These are phyloP conservation scores for Danio albolineatus DNA, from an alignment of 2,797 vertebrate genomes.

Conservation along the genomic window DNA sequence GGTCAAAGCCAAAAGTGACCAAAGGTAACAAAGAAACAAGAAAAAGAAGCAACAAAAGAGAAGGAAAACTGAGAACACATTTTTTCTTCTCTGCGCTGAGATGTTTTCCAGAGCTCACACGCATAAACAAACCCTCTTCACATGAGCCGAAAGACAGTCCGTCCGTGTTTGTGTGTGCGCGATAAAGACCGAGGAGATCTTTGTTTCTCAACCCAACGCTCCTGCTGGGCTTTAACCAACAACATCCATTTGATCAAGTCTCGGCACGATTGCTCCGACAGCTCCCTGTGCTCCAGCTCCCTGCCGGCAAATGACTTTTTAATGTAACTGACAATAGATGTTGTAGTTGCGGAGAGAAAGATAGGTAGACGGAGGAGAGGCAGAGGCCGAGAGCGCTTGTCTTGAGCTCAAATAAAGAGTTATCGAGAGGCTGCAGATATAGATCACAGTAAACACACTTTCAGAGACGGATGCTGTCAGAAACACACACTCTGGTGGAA, in stretches of 20 bases:
- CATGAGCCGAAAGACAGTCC: constrained; percentile 1
- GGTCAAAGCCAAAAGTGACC: constrained; percentile 75
- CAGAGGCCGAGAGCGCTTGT: background rate
- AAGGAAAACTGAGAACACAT: background rate
- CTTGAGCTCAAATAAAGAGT: constrained; percentile 39
- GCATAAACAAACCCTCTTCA: constrained; percentile 1
- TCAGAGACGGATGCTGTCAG: background rate
- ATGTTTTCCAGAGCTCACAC: constrained; percentile 16
- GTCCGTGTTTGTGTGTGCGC: background rate
- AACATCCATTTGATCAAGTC: constrained; percentile 51
- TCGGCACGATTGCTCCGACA: constrained; percentile 36
- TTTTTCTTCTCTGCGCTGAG: background rate
- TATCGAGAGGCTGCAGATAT: constrained; percentile 34
- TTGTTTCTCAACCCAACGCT: no score
- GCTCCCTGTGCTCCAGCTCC: constrained; percentile 32
- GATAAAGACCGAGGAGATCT: no score
- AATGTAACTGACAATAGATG: constrained; percentile 56
- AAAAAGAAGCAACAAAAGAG: constrained; percentile 31
- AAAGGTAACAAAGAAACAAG: constrained; percentile 48
- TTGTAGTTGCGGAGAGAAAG: constrained; percentile 38
- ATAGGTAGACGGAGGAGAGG: constrained; percentile 18
- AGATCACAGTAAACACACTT: constrained; percentile 38
- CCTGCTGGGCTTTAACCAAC: constrained; percentile 44
- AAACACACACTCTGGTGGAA: constrained; percentile 47
- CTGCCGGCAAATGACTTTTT: constrained; percentile 54